These are phyloP conservation scores for Vanacampus margaritifer DNA, from an alignment of 2,113 vertebrate genomes.

Conservation along the genomic window DNA sequence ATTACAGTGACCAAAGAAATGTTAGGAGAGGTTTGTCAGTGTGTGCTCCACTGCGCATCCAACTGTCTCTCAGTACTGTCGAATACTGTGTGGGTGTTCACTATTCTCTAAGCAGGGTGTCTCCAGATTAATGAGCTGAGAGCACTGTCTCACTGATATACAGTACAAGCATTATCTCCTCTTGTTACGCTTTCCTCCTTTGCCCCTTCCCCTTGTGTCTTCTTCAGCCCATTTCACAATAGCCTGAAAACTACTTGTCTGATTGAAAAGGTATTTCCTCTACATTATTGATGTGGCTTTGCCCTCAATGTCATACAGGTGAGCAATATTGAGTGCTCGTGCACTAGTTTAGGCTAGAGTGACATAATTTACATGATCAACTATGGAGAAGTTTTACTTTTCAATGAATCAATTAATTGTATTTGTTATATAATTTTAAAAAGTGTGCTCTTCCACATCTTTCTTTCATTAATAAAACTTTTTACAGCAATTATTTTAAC, in stretches of 20 bases:
- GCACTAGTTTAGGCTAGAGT: neutral
- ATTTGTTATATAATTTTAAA: neutral
- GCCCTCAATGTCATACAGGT: neutral
- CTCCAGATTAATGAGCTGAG: constrained; percentile 50
- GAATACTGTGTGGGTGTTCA: constrained; percentile 44
- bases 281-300: neutral
- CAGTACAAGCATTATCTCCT: constrained; percentile 24
- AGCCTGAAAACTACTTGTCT: constrained; percentile 31
- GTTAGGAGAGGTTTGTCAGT: constrained; percentile 15
- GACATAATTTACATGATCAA: neutral
- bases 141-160: constrained; percentile 17
- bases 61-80: constrained; percentile 38
- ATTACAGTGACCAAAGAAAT: constrained; percentile 12
- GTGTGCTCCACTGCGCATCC: constrained; percentile 13
- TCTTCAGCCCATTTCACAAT: neutral
- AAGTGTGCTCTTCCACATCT: neutral
- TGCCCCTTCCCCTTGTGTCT: neutral
- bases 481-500: neutral
- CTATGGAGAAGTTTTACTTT: neutral
- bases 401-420: neutral
- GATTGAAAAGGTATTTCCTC: constrained; percentile 2
- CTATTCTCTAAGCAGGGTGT: constrained; percentile 32
- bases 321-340: constrained; percentile 10
- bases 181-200: constrained; percentile 9
- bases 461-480: neutral